Conservation (phyloP, 2,113 vertebrate species). For the Corythoichthys intestinalis region DNA sequence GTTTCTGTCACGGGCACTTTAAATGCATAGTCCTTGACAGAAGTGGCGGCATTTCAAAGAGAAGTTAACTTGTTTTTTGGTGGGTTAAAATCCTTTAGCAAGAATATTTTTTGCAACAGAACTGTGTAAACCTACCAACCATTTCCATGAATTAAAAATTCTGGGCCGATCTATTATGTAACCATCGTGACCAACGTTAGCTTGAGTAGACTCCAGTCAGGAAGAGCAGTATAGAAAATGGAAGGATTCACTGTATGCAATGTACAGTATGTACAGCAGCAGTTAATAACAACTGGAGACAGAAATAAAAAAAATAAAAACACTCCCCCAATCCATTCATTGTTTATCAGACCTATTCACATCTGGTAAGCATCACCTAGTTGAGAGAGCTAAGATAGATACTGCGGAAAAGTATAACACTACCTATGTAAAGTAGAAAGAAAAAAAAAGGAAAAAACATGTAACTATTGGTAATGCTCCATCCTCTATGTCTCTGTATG, state of each 20-base stretch:
- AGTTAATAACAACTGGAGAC: constrained; percentile 74
- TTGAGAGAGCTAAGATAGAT: constrained; percentile 78
- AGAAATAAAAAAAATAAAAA: constrained; percentile 57
- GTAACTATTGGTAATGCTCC: background rate
- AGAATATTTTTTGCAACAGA: background rate
- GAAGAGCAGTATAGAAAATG: background rate
- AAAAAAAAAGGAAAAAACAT: background rate
- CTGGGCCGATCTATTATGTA: background rate
- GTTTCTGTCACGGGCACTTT: too few relatives aligned
- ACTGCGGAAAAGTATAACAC: constrained; percentile 58
- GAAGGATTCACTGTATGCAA: background rate
- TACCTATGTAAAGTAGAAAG: background rate
- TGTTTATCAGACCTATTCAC: constrained; percentile 54
- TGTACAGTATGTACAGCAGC: constrained; percentile 67
- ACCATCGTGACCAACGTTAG: background rate
- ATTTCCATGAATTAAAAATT: too few relatives aligned
- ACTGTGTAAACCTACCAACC: too few relatives aligned
- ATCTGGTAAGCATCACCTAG: constrained; percentile 73
- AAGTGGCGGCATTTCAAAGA: background rate
- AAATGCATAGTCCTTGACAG: background rate
- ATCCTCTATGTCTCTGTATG: too few relatives aligned
- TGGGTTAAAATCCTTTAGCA: background rate
- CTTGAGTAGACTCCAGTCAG: background rate
- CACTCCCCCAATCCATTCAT: constrained; percentile 56
- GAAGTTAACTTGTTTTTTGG: background rate